phyloP scores from a whole-genome alignment of 2,888 invertebrate genomes.

The Petrolisthes cinctipes region DNA sequence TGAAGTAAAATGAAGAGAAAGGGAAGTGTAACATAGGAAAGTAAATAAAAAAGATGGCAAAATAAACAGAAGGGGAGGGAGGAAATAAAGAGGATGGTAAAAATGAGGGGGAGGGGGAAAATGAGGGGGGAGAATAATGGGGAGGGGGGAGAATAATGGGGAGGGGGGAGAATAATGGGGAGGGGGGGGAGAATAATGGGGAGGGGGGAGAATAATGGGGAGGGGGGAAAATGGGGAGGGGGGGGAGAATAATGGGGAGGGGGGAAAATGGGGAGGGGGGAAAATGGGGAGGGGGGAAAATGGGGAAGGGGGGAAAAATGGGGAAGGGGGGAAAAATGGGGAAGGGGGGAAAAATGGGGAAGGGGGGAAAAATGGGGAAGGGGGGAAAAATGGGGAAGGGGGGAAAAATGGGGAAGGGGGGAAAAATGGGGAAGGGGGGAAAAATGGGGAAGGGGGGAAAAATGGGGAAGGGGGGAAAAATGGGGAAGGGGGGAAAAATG shows the following conservation, averaged over 20 bases:
- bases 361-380: background rate
- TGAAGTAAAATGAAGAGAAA: no score
- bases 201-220: no score
- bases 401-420: background rate
- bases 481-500: background rate
- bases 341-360: background rate
- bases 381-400: background rate
- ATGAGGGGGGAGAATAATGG: background rate
- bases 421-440: background rate
- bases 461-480: background rate
- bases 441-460: no score
- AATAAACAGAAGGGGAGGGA: background rate
- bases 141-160: background rate
- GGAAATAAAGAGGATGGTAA: no score
- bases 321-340: background rate
- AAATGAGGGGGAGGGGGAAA: no score
- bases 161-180: background rate
- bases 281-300: background rate
- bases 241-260: no score
- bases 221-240: background rate
- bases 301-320: background rate
- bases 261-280: background rate
- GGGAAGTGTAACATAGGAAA: no score
- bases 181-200: background rate
- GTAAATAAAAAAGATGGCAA: background rate